Evolutionary conservation across 2,113 vertebrate genomes (phyloP).

Genomic region (Apus apus): DNA sequence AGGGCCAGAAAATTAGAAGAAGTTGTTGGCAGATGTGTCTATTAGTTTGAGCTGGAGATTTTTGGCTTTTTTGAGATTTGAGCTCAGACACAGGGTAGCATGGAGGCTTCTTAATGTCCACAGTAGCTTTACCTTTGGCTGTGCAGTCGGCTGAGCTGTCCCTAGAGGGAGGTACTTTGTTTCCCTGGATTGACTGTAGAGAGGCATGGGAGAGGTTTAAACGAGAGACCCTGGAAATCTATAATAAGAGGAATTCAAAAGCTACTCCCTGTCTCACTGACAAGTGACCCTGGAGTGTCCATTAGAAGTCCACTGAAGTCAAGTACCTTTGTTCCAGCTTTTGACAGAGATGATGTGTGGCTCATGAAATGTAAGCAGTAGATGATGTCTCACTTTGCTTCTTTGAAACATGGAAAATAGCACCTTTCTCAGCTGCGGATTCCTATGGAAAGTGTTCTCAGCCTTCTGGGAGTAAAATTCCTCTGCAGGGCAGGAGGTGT

Average conservation of each 20-base stretch:
- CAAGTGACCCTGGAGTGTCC: neutral
- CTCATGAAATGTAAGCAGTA: accelerated
- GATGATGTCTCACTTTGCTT: neutral
- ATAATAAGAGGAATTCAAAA: neutral
- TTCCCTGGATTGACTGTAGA: neutral
- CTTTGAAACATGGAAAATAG: neutral
- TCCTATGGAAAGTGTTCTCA: neutral
- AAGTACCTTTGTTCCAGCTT: neutral
- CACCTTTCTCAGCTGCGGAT: neutral
- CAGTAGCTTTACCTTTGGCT: constrained; percentile 44
- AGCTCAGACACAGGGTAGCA: neutral
- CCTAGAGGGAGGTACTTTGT: neutral
- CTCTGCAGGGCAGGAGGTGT: neutral
- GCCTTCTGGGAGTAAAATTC: constrained; percentile 7
- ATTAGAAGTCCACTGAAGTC: neutral
- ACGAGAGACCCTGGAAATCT: neutral
- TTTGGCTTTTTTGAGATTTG: neutral
- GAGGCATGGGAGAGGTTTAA: neutral
- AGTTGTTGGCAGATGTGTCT: constrained; percentile 66
- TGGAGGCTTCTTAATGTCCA: neutral
- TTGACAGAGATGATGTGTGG: neutral
- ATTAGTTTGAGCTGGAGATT: constrained; percentile 35
- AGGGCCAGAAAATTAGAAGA: constrained; percentile 37
- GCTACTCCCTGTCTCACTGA: neutral
- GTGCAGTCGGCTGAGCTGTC: neutral